These are phyloP conservation scores for Parnassius glacialis DNA, from an alignment of 2,888 invertebrate species.

Conservation along the genomic window DNA sequence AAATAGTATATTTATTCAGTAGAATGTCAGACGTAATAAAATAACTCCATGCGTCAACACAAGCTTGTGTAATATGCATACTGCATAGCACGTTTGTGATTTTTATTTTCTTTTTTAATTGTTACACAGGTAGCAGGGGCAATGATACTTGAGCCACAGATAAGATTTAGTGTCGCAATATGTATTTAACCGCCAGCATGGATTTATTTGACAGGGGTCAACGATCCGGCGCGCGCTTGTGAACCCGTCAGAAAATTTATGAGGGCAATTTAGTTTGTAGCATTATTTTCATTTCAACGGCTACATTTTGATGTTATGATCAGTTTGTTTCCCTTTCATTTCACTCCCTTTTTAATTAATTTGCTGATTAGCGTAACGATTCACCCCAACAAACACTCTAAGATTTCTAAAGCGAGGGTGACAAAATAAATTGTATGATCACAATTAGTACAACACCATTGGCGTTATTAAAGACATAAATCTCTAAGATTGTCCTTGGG, in stretches of 20 bases:
- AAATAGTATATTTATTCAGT: too few species aligned
- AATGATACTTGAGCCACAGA: neutral
- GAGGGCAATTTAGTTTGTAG: constrained; percentile 3
- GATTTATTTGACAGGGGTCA: constrained; percentile 4
- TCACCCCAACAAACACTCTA: neutral
- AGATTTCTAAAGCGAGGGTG: neutral
- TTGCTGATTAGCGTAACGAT: neutral
- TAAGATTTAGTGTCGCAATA: constrained; percentile 1
- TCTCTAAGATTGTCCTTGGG: neutral
- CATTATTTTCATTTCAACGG: constrained; percentile 4
- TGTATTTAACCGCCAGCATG: neutral
- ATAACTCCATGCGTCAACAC: too few species aligned
- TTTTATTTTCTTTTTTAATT: neutral
- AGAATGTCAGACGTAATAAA: too few species aligned
- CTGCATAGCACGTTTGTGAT: neutral
- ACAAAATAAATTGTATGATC: neutral
- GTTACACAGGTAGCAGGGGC: neutral
- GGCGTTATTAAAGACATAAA: neutral
- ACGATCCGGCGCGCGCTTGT: neutral
- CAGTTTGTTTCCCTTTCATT: constrained; percentile 1
- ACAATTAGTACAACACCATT: neutral
- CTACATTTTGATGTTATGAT: neutral
- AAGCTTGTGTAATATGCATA: neutral
- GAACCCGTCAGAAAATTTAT: constrained; percentile 1
- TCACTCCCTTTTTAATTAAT: neutral